A percentile compares a stretch with the other conserved stretches of the same genome.
phyloP scores from a whole-genome alignment of 2,888 invertebrate genomes.

The Plebejus anna region DNA sequence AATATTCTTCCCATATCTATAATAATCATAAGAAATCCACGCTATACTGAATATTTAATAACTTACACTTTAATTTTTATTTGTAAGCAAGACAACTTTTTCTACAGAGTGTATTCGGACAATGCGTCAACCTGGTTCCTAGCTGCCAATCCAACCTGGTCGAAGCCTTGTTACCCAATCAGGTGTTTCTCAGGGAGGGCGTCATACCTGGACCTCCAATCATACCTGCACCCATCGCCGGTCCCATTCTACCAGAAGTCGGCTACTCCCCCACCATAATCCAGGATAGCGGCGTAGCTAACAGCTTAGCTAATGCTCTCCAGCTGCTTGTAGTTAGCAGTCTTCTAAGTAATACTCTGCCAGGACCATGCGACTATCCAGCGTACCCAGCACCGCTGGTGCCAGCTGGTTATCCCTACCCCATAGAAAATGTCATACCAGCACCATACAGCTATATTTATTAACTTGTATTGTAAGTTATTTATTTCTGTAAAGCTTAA shows the following conservation, averaged over 20 bases:
- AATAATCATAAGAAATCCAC: too few relatives aligned
- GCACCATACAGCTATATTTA: slow-evolving; percentile 36
- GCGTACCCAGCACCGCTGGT: slow-evolving; percentile 27
- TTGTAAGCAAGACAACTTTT: slow-evolving; percentile 14
- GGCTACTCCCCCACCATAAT: slow-evolving; percentile 48
- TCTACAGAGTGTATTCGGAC: slow-evolving; percentile 49
- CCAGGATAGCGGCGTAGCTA: slow-evolving; percentile 63
- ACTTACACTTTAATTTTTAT: too few relatives aligned
- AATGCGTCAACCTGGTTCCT: slow-evolving; percentile 51
- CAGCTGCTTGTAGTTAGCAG: slow-evolving; percentile 65
- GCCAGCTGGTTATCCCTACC: slow-evolving; percentile 28
- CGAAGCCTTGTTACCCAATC: slow-evolving; percentile 41
- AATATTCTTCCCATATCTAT: too few relatives aligned
- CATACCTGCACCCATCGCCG: slow-evolving; percentile 33
- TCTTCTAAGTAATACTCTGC: slow-evolving; percentile 56
- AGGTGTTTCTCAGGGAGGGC: slow-evolving; percentile 43
- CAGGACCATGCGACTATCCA: slow-evolving; percentile 41
- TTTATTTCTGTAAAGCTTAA: slow-evolving; percentile 10
- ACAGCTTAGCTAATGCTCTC: slow-evolving; percentile 61
- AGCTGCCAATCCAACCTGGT: slow-evolving; percentile 43
- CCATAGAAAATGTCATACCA: slow-evolving; percentile 27
- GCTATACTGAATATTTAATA: too few relatives aligned
- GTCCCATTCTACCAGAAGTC: slow-evolving; percentile 33
- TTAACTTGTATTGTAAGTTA: slow-evolving; percentile 26
- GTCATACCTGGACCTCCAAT: slow-evolving; percentile 36